Percentiles rank a stretch among this genome's conserved stretches.
phyloP scores from a whole-genome alignment of 2,888 invertebrate genomes.

The Calameuta idolon region DNA sequence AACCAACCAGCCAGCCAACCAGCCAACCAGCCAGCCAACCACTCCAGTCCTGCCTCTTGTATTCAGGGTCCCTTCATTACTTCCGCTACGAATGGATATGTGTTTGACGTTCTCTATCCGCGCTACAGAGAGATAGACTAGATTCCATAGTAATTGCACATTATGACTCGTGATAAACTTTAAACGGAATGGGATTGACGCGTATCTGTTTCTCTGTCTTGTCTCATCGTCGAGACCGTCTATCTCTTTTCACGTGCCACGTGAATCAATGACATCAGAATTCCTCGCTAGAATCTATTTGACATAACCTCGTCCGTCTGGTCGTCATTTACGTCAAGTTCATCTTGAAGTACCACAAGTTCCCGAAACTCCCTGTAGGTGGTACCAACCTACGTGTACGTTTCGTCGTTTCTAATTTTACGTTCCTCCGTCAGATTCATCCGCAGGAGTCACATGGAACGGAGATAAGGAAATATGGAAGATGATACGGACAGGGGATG shows the following conservation, averaged over 20 bases:
- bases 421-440: too few relatives aligned
- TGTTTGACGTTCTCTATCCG: constrained; percentile 9
- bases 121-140: background rate
- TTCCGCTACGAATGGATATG: constrained; percentile 13
- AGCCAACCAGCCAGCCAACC: background rate
- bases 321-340: constrained; percentile 16
- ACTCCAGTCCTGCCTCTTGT: background rate
- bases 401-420: background rate
- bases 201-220: constrained; percentile 11
- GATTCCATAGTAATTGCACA: too few relatives aligned
- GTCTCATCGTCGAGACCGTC: constrained; percentile 5
- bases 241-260: background rate
- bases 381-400: background rate
- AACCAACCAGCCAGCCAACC: background rate
- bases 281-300: background rate
- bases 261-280: background rate
- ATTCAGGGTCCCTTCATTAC: constrained; percentile 23
- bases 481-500: background rate
- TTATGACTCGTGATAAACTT: too few relatives aligned
- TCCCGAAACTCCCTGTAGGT: background rate
- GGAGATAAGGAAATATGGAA: background rate
- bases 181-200: too few relatives aligned
- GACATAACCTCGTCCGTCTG: constrained; percentile 2
- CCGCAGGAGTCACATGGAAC: background rate
- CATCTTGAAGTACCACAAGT: background rate